Evolutionary conservation across 2,888 invertebrate species (phyloP).

Genomic region (Sinelater perroti): DNA sequence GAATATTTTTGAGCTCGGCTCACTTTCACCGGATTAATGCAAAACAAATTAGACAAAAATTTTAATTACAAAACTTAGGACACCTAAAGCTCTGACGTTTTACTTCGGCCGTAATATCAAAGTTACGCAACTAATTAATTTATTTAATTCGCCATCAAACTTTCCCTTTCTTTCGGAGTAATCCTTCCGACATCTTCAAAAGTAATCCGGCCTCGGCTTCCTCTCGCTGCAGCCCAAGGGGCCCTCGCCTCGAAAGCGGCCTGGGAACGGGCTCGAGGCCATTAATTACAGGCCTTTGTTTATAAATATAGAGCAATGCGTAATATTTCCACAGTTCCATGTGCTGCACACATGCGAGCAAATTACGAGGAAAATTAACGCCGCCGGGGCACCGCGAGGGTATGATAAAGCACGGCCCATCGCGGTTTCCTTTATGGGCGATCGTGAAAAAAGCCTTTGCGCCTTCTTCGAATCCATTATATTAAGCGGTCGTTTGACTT

Average conservation of each 20-base stretch:
- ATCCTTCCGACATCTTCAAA: slow-evolving; percentile 9
- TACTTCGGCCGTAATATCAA: slow-evolving; percentile 19
- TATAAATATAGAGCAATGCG: slow-evolving; percentile 22
- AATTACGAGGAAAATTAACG: slow-evolving; percentile 27
- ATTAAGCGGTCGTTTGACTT: slow-evolving; percentile 34
- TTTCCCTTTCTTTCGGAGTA: slow-evolving; percentile 11
- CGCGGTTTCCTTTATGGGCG: slow-evolving; percentile 31
- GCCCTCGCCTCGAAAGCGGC: background rate
- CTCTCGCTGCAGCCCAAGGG: background rate
- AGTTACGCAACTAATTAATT: slow-evolving; percentile 26
- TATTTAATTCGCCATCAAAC: slow-evolving; percentile 27
- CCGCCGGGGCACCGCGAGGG: slow-evolving; percentile 22
- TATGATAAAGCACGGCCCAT: slow-evolving; percentile 24
- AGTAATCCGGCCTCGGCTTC: background rate
- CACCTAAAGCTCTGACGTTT: slow-evolving; percentile 3
- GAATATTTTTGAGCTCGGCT: too few relatives aligned
- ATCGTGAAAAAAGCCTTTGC: slow-evolving; percentile 24
- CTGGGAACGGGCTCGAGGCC: slow-evolving; percentile 19
- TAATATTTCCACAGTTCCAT: slow-evolving; percentile 20
- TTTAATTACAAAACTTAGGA: background rate
- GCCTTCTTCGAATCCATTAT: slow-evolving; percentile 35
- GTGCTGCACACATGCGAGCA: slow-evolving; percentile 26
- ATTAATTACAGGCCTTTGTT: slow-evolving; percentile 24
- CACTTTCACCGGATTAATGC: background rate
- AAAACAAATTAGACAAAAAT: background rate